Conservation (phyloP, 2,888 invertebrate genomes). For the Volucella bombylans region DNA sequence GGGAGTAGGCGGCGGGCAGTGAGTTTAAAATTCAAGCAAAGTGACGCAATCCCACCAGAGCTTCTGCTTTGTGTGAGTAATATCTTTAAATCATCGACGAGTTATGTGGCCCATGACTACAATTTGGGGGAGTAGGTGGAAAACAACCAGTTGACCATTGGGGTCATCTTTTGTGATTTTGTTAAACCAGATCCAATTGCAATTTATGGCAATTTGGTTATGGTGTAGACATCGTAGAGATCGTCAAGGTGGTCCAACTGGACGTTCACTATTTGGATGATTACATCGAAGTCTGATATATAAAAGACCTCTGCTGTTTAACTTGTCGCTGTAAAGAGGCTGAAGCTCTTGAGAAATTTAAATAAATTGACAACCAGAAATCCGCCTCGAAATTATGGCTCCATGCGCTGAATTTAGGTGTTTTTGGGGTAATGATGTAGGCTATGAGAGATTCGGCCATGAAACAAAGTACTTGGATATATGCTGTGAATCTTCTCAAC, state of each 20-base stretch:
- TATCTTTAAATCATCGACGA: constrained; percentile 18
- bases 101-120: background rate
- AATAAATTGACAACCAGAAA: too few species aligned
- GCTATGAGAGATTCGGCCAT: too few species aligned
- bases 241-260: background rate
- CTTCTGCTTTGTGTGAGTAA: constrained; percentile 9
- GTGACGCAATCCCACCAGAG: constrained; percentile 30
- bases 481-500: too few species aligned
- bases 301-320: too few species aligned
- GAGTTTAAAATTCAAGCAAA: constrained; percentile 16
- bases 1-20: constrained; percentile 50
- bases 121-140: constrained; percentile 23
- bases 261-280: too few species aligned
- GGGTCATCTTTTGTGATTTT: background rate
- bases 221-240: background rate
- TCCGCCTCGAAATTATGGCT: too few species aligned
- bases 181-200: constrained; percentile 11
- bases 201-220: background rate
- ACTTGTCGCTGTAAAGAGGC: too few species aligned
- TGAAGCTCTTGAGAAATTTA: too few species aligned
- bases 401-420: too few species aligned
- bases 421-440: too few species aligned
- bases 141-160: constrained; percentile 30
- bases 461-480: too few species aligned
- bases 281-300: too few species aligned